Conservation (phyloP, 2,113 vertebrate genomes). For the Lepus americanus region DNA sequence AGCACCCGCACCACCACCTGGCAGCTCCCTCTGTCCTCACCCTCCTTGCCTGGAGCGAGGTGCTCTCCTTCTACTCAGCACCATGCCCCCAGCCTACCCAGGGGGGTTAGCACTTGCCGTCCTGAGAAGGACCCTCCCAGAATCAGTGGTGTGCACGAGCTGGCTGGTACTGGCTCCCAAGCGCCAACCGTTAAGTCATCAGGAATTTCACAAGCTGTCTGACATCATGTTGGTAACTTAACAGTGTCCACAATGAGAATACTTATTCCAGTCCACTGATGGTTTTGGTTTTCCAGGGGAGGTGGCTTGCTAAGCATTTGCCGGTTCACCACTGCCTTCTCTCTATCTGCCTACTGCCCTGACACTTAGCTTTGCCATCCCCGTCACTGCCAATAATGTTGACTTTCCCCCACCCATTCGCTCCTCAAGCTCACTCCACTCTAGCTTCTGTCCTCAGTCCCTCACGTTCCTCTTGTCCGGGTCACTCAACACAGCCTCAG, state of each 20-base stretch:
- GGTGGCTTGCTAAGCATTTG: background rate
- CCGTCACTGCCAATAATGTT: background rate
- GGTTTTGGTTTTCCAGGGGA: background rate
- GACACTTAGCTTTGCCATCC: accelerated
- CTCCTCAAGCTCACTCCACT: background rate
- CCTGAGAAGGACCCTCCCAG: background rate
- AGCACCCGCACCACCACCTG: no score
- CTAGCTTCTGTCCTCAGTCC: background rate
- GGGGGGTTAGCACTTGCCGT: accelerated
- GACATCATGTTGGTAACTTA: background rate
- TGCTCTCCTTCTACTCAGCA: background rate
- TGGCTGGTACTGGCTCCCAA: background rate
- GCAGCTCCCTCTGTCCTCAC: background rate
- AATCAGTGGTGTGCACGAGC: background rate
- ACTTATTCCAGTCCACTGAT: background rate
- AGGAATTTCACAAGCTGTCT: background rate
- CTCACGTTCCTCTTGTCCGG: background rate
- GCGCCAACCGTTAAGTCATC: background rate
- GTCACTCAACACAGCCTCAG: background rate
- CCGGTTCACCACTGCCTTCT: no score
- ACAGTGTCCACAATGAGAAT: background rate
- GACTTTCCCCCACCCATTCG: accelerated
- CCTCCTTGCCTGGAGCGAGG: background rate
- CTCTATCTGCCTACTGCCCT: background rate
- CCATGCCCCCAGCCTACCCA: background rate